Evolutionary conservation across 2,888 invertebrate species (phyloP).

Genomic region (Hetaerina titia): DNA sequence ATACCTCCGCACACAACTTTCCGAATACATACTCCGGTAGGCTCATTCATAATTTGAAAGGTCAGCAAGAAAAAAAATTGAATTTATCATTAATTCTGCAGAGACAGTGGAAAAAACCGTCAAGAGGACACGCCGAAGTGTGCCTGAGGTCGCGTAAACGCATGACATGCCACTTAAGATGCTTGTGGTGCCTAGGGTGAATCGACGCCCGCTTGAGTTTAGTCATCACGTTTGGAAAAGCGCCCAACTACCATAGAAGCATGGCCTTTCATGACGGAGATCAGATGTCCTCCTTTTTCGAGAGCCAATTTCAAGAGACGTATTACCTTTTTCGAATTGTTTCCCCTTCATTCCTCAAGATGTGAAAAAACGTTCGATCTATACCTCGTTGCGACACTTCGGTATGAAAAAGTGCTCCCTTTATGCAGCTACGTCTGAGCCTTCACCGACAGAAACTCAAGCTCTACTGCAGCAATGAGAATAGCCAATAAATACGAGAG

Average conservation of each 20-base stretch:
- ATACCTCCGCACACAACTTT: background rate
- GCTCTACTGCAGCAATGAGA: background rate
- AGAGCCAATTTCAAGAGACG: conserved; percentile 32
- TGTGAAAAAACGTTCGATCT: conserved; percentile 13
- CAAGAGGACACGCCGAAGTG: background rate
- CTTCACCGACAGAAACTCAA: background rate
- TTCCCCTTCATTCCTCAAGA: conserved; percentile 2
- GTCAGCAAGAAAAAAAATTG: background rate
- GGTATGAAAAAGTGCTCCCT: background rate
- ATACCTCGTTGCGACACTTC: background rate
- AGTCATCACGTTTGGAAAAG: conserved; percentile 29
- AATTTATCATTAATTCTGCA: background rate
- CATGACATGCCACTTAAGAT: conserved; percentile 11
- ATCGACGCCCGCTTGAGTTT: background rate
- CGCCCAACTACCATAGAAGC: conserved; percentile 22
- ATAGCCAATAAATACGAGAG: background rate
- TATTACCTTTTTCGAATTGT: conserved; percentile 18
- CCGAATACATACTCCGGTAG: background rate
- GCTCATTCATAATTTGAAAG: background rate
- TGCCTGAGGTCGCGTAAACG: background rate
- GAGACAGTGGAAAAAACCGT: background rate
- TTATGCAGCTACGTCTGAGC: background rate
- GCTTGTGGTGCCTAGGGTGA: background rate
- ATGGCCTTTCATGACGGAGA: background rate
- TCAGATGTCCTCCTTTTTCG: conserved; percentile 32